Conservation (phyloP, 1,140 invertebrate species). For the Zaprionus tsacasi region DNA sequence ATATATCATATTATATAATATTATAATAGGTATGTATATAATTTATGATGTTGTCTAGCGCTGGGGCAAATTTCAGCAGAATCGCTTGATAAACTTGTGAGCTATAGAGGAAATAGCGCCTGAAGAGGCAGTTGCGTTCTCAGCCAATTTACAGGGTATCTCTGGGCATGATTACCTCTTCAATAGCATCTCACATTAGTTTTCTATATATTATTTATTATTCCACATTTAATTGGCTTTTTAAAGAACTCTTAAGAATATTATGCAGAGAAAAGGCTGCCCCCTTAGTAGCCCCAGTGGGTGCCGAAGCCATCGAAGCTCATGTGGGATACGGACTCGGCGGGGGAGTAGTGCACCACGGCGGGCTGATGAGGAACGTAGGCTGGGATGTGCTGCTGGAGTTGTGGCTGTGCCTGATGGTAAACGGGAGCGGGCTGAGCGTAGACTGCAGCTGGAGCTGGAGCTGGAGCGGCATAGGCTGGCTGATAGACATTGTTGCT, state of each 20-base stretch:
- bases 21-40: not conserved
- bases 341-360: slow-evolving; percentile 85
- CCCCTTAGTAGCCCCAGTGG: slow-evolving; percentile 85
- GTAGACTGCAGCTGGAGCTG: slow-evolving; percentile 47
- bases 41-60: not conserved
- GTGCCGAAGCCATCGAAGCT: slow-evolving; percentile 85
- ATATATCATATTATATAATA: not conserved
- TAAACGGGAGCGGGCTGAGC: slow-evolving; percentile 40
- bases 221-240: not conserved
- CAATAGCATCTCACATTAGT: not conserved
- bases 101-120: not conserved
- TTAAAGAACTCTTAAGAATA: not conserved
- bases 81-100: not conserved
- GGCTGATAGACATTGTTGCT: slow-evolving; percentile 86
- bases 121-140: not conserved
- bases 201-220: not conserved
- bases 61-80: not conserved
- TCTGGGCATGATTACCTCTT: not conserved
- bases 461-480: slow-evolving; percentile 75
- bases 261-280: not conserved
- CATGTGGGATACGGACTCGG: slow-evolving; percentile 85
- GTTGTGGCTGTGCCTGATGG: slow-evolving; percentile 38
- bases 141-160: not conserved
- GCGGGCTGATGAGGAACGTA: slow-evolving; percentile 57
- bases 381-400: slow-evolving; percentile 18